Percentiles rank a stretch among this genome's conserved stretches.
Evolutionary conservation across 2,797 vertebrate species (phyloP).

Genomic region (Phrynocephalus vlangalii): DNA sequence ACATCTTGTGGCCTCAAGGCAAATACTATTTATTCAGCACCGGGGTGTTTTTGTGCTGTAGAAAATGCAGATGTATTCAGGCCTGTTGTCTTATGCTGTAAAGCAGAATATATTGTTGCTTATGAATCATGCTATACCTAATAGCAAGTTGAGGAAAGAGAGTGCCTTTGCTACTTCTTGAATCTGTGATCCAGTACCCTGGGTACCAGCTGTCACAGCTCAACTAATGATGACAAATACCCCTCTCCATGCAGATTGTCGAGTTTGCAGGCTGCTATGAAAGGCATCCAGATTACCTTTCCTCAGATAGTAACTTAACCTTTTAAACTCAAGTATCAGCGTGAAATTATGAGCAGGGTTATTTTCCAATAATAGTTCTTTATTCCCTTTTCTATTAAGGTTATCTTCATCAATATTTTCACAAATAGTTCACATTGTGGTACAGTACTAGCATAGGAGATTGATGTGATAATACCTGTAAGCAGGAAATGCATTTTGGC

Average conservation of each 20-base stretch:
- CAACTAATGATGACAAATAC: conserved; percentile 99
- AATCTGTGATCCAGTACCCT: conserved; percentile 88
- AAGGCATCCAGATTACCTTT: conserved; percentile 84
- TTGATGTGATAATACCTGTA: conserved; percentile 50
- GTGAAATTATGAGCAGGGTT: conserved; percentile 75
- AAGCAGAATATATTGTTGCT: conserved; percentile 69
- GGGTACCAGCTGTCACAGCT: conserved; percentile 98
- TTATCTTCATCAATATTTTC: conserved; percentile 23
- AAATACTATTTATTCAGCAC: conserved; percentile 71
- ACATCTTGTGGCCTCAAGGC: conserved; percentile 69
- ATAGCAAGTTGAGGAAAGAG: conserved; percentile 73
- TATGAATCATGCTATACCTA: conserved; percentile 66
- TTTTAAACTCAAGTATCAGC: conserved; percentile 81
- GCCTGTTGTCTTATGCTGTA: conserved; percentile 62
- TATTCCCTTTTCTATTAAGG: conserved; percentile 62
- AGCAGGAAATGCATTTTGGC: conserved; percentile 45
- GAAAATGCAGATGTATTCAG: conserved; percentile 62
- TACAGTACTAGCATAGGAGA: conserved; percentile 61
- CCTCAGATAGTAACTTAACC: conserved; percentile 82
- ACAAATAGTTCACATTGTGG: conserved; percentile 55
- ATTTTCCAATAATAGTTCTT: conserved; percentile 65
- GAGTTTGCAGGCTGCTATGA: conserved; percentile 84
- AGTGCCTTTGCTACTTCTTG: conserved; percentile 87
- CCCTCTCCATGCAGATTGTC: conserved; percentile 95
- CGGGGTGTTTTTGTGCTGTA: conserved; percentile 44